phyloP scores from a whole-genome alignment of 2,113 vertebrate species.

The Serinus canaria region DNA sequence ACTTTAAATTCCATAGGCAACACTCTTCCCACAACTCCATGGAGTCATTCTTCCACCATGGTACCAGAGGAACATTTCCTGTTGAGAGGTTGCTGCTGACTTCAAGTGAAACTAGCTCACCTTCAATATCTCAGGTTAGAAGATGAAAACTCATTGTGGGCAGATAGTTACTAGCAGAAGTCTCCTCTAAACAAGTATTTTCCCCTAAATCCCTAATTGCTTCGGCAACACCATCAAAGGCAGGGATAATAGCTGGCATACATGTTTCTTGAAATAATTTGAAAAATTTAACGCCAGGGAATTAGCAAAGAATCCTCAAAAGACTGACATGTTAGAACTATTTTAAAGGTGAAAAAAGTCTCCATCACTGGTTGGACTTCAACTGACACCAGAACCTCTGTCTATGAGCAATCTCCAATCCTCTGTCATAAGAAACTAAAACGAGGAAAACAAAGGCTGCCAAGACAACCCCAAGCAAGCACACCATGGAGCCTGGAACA shows the following conservation, averaged over 20 bases:
- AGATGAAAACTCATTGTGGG: background rate
- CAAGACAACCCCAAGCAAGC: background rate
- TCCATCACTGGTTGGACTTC: background rate
- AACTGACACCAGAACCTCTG: background rate
- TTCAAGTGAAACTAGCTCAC: background rate
- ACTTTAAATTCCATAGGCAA: background rate
- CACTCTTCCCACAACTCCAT: background rate
- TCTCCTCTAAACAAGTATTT: background rate
- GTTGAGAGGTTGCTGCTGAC: background rate
- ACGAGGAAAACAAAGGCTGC: background rate
- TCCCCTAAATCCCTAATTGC: background rate
- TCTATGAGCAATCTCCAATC: background rate
- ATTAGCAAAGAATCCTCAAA: background rate
- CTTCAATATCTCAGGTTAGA: background rate
- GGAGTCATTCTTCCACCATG: background rate
- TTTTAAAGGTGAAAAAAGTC: background rate
- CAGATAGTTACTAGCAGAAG: background rate
- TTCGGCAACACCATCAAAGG: background rate
- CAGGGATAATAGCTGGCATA: background rate
- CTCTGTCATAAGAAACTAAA: background rate
- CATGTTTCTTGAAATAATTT: background rate
- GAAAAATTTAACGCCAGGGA: background rate
- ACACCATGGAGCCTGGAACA: background rate
- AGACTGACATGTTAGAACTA: accelerated
- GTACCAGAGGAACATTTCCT: background rate